Percentiles rank a stretch among this genome's conserved stretches.
Conservation (phyloP, 2,113 vertebrate genomes). For the Catharus fuscescens region DNA sequence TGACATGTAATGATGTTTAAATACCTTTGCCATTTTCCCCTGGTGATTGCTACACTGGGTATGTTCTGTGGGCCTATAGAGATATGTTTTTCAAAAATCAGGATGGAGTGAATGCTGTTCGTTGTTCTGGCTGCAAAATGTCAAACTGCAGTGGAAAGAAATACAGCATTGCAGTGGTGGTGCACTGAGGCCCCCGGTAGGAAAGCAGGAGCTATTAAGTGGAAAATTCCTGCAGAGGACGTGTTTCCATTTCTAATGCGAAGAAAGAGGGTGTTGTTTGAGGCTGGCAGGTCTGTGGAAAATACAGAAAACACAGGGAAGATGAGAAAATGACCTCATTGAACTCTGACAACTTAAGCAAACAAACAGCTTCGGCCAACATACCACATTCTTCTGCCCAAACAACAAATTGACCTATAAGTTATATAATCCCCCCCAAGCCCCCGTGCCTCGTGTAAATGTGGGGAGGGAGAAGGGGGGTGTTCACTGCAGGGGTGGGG, state of each 20-base stretch:
- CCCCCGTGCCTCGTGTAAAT: fast-evolving
- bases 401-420: conserved; percentile 11
- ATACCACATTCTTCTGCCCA: conserved; percentile 38
- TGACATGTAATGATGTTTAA: conserved; percentile 38
- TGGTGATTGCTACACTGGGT: conserved; percentile 35
- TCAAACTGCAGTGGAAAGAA: conserved; percentile 82
- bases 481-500: neutral
- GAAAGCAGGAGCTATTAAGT: conserved; percentile 78
- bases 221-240: conserved; percentile 87
- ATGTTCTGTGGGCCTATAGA: neutral
- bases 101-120: conserved; percentile 74
- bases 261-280: conserved; percentile 84
- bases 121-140: conserved; percentile 78
- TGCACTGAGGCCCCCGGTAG: conserved; percentile 77
- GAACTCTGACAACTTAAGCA: conserved; percentile 75
- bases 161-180: conserved; percentile 80
- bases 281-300: conserved; percentile 78
- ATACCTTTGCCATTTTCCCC: conserved; percentile 37
- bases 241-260: conserved; percentile 81
- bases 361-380: conserved; percentile 62
- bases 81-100: conserved; percentile 14
- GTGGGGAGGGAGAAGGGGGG: neutral
- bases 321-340: conserved; percentile 80
- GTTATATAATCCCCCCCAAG: conserved; percentile 15
- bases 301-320: conserved; percentile 76